phyloP scores from a whole-genome alignment of 2,797 vertebrate species.

The Danio choprae region DNA sequence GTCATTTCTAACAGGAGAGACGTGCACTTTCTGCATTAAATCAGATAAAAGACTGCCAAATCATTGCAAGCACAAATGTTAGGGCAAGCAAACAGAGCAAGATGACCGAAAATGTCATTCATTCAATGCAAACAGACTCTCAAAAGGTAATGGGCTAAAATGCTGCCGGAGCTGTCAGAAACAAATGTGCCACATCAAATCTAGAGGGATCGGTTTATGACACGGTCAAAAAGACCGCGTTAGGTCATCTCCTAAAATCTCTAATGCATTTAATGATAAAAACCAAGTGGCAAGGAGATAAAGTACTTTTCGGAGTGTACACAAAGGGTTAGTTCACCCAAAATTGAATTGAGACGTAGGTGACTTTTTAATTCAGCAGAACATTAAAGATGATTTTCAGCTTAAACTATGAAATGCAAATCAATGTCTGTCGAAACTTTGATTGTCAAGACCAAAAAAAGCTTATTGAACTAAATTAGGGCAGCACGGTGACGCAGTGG shows the following conservation, averaged over 20 bases:
- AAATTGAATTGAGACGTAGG: too few species aligned
- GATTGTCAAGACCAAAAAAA: too few species aligned
- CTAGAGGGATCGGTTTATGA: background rate
- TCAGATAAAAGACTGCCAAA: slow-evolving; percentile 37
- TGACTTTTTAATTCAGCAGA: too few species aligned
- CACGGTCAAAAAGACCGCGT: background rate
- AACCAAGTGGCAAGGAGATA: background rate
- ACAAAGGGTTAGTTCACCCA: too few species aligned
- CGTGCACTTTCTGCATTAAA: background rate
- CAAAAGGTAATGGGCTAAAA: background rate
- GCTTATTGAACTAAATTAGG: too few species aligned
- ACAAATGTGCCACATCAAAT: background rate
- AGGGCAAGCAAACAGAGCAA: slow-evolving; percentile 45
- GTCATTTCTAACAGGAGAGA: background rate
- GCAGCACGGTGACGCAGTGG: too few species aligned
- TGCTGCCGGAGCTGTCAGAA: background rate
- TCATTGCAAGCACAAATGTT: slow-evolving; percentile 7
- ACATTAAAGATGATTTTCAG: too few species aligned
- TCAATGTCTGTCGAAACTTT: too few species aligned
- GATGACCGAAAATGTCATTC: slow-evolving; percentile 34
- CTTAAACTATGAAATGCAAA: too few species aligned
- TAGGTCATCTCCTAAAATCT: background rate
- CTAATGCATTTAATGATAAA: background rate
- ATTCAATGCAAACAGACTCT: slow-evolving; percentile 26
- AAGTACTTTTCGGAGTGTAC: background rate